Base-by-base conservation (phyloP, 2,797 vertebrate genomes). In the Propithecus deckenii region DNA sequence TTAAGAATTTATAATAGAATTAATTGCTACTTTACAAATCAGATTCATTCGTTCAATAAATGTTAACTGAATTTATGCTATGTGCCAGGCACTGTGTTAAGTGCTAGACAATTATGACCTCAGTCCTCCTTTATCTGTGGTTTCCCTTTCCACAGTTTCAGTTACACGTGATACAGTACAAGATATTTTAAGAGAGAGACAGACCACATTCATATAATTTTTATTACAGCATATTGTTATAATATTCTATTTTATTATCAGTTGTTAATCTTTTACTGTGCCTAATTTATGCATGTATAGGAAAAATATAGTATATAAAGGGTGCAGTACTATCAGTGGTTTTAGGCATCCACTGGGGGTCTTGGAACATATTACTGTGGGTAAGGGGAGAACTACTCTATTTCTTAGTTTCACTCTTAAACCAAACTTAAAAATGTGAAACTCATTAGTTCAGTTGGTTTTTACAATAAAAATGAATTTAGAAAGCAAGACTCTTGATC, bases 381-480 rank as follows among this genome's bases (percentile, higher is more conserved):
- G 35, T 35, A 11, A 69, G 18, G 2, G 63, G 65, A 10, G 7
- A 20, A 5, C 35, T 38, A 69, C 4, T 69, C 10, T 38, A 30
- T 83, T 63, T 78, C 28, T 78, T 92, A 52, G 23, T 90, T 95
- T 84, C 11, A 63, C 23, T 59, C 20, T 72, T 38, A 86, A 90
- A 83, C 3, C 75, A 74, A 75, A 83, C 35, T 78, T 95, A 20
- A 55, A 72, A 94, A 61, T 72, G 50, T 74, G 43, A 78, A 86
- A 78, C 30, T 74, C 25, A 78, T n/a, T 72, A 90, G 8, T 74
- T 86, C n/a, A 79, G 1, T 9, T 75, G 22, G 25, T 76, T 92
- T 95, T 92, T 25, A 59, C 92, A 69, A 76, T 86, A 63, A 92
- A 32, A 83, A 85, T 80, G 38, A 79, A 94, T 72, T 92, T 83